Percentiles rank a stretch among this genome's conserved stretches.
These are phyloP conservation scores for Hypomecis punctinalis DNA, from an alignment of 2,888 invertebrate species.

Conservation along the genomic window DNA sequence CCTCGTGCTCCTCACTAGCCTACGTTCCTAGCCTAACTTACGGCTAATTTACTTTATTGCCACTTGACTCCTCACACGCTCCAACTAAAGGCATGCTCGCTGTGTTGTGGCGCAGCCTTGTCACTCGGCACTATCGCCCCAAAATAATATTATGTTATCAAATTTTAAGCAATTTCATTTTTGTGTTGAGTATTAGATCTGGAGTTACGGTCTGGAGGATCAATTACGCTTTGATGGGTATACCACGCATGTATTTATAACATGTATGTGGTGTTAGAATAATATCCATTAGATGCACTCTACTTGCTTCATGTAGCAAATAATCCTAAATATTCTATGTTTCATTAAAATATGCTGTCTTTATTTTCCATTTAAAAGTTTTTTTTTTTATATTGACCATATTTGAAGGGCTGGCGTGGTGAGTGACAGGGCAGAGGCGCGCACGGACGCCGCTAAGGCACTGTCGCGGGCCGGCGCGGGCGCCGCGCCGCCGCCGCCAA, in stretches of 20 bases:
- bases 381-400: background rate
- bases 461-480: conserved; percentile 63
- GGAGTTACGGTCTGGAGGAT: too few species aligned
- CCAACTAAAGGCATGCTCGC: conserved; percentile 76
- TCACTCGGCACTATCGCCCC: conserved; percentile 28
- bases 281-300: too few species aligned
- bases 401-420: conserved; percentile 2
- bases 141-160: background rate
- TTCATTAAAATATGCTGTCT: too few species aligned
- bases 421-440: conserved; percentile 40
- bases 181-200: too few species aligned
- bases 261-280: too few species aligned
- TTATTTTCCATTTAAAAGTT: too few species aligned
- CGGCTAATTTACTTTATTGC: conserved; percentile 77
- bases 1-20: conserved; percentile 76
- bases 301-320: too few species aligned
- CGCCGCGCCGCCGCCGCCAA: conserved; percentile 44
- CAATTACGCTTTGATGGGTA: too few species aligned
- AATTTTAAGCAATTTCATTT: background rate
- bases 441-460: conserved; percentile 66
- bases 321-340: too few species aligned
- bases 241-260: too few species aligned
- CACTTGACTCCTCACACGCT: conserved; percentile 76
- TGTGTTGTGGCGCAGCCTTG: conserved; percentile 62
- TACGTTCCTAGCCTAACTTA: conserved; percentile 69